Conservation (phyloP, 2,888 invertebrate genomes). For the Napeogenes sylphis region DNA sequence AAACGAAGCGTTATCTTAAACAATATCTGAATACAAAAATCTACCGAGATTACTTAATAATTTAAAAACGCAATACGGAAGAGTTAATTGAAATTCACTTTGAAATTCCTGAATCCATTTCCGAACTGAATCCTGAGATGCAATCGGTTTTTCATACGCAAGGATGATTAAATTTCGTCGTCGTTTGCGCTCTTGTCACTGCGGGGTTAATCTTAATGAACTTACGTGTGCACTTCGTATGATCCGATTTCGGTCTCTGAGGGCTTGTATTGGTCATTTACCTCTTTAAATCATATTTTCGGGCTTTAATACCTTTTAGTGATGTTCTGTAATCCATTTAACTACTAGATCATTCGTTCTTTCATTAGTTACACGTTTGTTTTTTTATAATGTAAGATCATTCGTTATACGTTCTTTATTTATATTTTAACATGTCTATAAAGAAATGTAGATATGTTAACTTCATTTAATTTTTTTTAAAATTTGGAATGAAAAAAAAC, state of each 20-base stretch:
- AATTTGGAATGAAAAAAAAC: too few species aligned
- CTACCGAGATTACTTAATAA: slow-evolving; percentile 26
- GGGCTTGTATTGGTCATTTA: slow-evolving; percentile 14
- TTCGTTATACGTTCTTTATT: too few species aligned
- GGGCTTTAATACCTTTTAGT: neutral
- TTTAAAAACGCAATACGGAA: slow-evolving; percentile 14
- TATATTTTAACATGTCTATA: too few species aligned
- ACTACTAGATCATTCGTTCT: neutral
- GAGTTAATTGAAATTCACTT: slow-evolving; percentile 15
- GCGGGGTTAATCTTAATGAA: slow-evolving; percentile 39
- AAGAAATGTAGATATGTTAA: too few species aligned
- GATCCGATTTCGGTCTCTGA: slow-evolving; percentile 21
- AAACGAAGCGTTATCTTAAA: too few species aligned
- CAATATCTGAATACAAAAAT: neutral
- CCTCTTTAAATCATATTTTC: slow-evolving; percentile 8
- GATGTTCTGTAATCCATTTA: neutral
- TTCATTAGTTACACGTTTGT: neutral
- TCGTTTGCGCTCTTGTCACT: slow-evolving; percentile 34
- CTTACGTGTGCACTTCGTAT: slow-evolving; percentile 27
- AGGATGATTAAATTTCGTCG: slow-evolving; percentile 40
- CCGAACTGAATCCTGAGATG: slow-evolving; percentile 25
- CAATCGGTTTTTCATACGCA: slow-evolving; percentile 38
- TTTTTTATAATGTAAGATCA: too few species aligned
- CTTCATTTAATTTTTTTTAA: too few species aligned
- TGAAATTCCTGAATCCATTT: slow-evolving; percentile 14